Base-by-base conservation (phyloP, 1,140 invertebrate genomes). In the Colletes latitarsis region DNA sequence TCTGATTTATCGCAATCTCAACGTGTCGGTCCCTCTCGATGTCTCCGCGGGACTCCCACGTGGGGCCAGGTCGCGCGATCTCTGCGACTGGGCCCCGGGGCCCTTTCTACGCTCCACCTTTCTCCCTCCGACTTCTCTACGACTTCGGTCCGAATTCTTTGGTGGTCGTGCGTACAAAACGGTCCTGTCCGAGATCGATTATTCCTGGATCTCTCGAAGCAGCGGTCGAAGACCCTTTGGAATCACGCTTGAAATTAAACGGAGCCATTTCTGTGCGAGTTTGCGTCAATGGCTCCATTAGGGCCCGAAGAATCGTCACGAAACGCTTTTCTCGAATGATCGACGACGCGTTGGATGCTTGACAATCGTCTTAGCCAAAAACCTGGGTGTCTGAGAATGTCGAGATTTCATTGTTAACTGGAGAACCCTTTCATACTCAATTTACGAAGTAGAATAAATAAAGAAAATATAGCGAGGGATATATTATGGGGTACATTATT, bases 1-100 rank as follows among this genome's bases (percentile, higher is more conserved):
- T 82, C 81, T 89, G 88, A 89, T 89, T 89, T 89, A 89, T 89
- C 78, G 70, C 63, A 79, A 84, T 88, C 81, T 89, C 83, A 83
- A 84, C 85, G 77, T 82, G 53, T 80, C 15, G 17, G 60, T 10
- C 21, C 76, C 75, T 82, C 68, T 80, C 81, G 72, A 76, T 69
- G 72, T 82, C 84, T 66, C 76, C 81, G 15, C 81, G 70, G 87
- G 83, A 83, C 81, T 82, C 81, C 83, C 83, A 74, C 81, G 81
- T 78, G 74, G 76, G 30, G 39, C 46, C 64, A 64, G 19, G 46
- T 69, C 14, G 58, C 76, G 21, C 49, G 12, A 76, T 68, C 70
- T 19, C 19, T n/a, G 1, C 10, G 5, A 46, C 30, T 57, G 8
- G 63, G 10, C 6, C 1, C 12, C 15, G 4, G 14, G 14, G 19